A percentile compares a stretch with the other conserved stretches of the same genome.
Conservation (phyloP, 2,113 vertebrate genomes). For the Gobius niger region DNA sequence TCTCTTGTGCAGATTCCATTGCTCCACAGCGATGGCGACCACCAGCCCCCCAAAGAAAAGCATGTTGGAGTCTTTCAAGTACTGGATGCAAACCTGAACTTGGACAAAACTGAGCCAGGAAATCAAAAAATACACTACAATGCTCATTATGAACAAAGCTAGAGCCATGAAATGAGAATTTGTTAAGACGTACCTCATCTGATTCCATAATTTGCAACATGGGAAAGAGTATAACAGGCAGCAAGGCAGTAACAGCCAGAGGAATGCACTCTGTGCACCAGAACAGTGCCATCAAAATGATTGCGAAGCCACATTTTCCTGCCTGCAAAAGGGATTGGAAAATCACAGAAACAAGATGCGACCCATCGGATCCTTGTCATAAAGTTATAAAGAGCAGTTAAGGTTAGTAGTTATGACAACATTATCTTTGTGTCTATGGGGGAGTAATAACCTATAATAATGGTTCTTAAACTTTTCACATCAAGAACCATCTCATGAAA, state of each 20-base stretch:
- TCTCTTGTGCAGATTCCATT: conserved; percentile 84
- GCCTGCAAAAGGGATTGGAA: conserved; percentile 68
- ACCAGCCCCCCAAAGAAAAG: conserved; percentile 85
- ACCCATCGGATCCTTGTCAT: too few species aligned
- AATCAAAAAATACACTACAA: conserved; percentile 1
- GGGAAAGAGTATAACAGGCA: conserved; percentile 85
- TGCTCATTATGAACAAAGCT: background rate
- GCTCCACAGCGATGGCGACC: conserved; percentile 83
- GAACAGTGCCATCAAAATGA: conserved; percentile 86
- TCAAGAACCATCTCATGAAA: too few species aligned
- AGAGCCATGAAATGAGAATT: background rate
- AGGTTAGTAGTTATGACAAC: too few species aligned
- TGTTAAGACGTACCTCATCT: conserved; percentile 68
- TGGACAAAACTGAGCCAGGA: background rate
- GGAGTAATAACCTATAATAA: too few species aligned
- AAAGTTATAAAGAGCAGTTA: too few species aligned
- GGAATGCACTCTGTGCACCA: conserved; percentile 90
- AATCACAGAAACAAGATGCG: too few species aligned
- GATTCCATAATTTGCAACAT: conserved; percentile 87
- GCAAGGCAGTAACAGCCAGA: conserved; percentile 82
- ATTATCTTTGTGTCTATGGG: too few species aligned
- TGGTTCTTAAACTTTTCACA: too few species aligned
- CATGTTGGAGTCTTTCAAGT: conserved; percentile 84
- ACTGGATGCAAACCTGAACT: conserved; percentile 80
- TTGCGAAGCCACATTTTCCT: conserved; percentile 79